These are phyloP conservation scores for Drosophila funebris DNA, from an alignment of 1,140 invertebrate species.

Conservation along the genomic window DNA sequence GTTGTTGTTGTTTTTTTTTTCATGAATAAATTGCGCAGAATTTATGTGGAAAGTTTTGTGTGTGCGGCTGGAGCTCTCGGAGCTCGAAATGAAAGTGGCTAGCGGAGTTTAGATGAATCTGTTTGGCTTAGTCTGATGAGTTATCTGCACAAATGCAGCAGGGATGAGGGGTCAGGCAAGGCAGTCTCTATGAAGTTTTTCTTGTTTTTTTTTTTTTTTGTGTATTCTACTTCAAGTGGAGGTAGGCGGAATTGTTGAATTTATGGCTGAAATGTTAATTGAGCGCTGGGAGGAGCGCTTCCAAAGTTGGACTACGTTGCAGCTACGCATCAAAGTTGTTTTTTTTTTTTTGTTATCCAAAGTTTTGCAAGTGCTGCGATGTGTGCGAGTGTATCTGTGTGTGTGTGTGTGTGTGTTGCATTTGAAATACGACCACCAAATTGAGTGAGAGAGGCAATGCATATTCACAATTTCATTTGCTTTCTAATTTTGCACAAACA, in stretches of 20 bases:
- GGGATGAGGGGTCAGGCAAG: neutral
- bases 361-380: constrained; percentile 3
- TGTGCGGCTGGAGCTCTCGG: constrained; percentile 5
- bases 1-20: constrained; percentile 57
- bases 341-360: constrained; percentile 8
- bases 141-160: constrained; percentile 76
- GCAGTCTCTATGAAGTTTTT: neutral
- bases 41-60: constrained; percentile 76
- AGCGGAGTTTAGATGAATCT: constrained; percentile 81
- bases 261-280: constrained; percentile 78
- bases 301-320: constrained; percentile 41
- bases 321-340: constrained; percentile 37
- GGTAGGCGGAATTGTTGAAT: constrained; percentile 54
- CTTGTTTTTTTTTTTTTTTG: neutral
- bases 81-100: constrained; percentile 72
- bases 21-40: constrained; percentile 81
- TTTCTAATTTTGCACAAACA: neutral
- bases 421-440: constrained; percentile 5
- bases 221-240: neutral
- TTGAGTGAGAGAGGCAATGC: constrained; percentile 11
- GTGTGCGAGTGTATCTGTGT: neutral
- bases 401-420: neutral
- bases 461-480: constrained; percentile 14
- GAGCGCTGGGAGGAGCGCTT: constrained; percentile 48
- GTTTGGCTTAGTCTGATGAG: constrained; percentile 81